Conservation (phyloP, 2,888 invertebrate species). For the Tachina grossa region DNA sequence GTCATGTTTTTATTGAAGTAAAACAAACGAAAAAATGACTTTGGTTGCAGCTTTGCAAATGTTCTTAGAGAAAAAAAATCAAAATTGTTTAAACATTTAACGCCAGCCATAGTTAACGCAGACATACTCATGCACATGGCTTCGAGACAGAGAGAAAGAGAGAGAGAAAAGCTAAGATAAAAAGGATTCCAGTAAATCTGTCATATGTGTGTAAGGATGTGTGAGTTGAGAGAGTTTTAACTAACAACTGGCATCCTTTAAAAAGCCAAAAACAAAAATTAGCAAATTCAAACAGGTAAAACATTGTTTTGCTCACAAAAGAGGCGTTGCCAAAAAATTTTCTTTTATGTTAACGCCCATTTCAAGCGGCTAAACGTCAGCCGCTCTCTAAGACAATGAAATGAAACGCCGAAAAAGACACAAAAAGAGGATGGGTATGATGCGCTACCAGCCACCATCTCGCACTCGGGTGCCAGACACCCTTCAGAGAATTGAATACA, state of each 20-base stretch:
- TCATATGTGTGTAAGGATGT: background rate
- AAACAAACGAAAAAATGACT: slow-evolving; percentile 72
- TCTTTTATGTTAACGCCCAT: slow-evolving; percentile 48
- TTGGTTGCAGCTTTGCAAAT: slow-evolving; percentile 66
- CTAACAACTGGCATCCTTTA: slow-evolving; percentile 46
- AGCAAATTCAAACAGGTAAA: slow-evolving; percentile 59
- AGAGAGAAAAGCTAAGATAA: slow-evolving; percentile 2
- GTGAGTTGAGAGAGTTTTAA: slow-evolving; percentile 19
- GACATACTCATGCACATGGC: slow-evolving; percentile 13
- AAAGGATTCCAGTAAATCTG: slow-evolving; percentile 8
- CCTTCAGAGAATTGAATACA: slow-evolving; percentile 47
- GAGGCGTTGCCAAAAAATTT: slow-evolving; percentile 66
- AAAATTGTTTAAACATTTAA: slow-evolving; percentile 70
- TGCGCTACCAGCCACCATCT: slow-evolving; percentile 57
- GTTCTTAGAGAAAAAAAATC: slow-evolving; percentile 55
- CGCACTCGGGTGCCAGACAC: slow-evolving; percentile 9
- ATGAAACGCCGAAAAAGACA: background rate
- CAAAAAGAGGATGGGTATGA: slow-evolving; percentile 47
- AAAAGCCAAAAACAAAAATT: slow-evolving; percentile 46
- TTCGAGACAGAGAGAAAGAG: slow-evolving; percentile 24
- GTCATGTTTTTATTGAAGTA: slow-evolving; percentile 71
- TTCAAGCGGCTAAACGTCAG: background rate
- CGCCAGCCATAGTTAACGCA: slow-evolving; percentile 45
- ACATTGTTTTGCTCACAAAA: slow-evolving; percentile 44
- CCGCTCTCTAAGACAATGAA: background rate